Evolutionary conservation across 1,140 invertebrate genomes (phyloP), one percentile per base, ranked within the genome.

Genomic region (Trinorchestia longiramus): DNA sequence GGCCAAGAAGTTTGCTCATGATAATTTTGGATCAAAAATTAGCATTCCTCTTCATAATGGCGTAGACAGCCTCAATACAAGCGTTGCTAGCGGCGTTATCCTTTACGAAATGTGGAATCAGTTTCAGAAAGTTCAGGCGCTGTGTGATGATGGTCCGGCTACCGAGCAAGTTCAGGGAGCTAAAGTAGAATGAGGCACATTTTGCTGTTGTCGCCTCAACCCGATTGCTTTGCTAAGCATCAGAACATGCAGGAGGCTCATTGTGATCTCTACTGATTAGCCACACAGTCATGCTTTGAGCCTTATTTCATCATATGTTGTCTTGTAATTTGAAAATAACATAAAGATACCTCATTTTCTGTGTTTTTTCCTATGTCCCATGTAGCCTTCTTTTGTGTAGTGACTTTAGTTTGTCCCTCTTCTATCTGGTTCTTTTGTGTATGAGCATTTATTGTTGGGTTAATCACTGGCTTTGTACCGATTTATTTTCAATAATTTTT

Each of bases 21-120:
- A 97, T 40, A 97, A 97, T 96, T 97, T 98, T 96, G 98, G 97
- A 57, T 96, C 96, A 23, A 6, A 97, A 97, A 96, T 99, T 36
- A 98, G 98, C 97, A 98, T 99, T 97, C 99, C 99, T 0, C 97
- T 99, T 96, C 98, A 97, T 96, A 98, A 98, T 97, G 98, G 98
- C 28, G 98, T 99, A 1, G 98, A 99, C 87, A 99, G 99, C 97
- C 97, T 99, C 77, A 99, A 99, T 97, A 98, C 98, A 90, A 98
- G 98, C 28, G 98, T 98, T 97, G 99, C 99, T 8, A 97, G 98
- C 45, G 98, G 98, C 87, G 98, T 99, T 87, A 98, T 99, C 96
- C 97, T 98, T 36, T 99, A 99, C 97, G 99, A 99, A 98, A 98
- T 99, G 88, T 98, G 98, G 97, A 98, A 98, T 97, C 98, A 99